Percentiles rank a stretch among this genome's conserved stretches.
These are phyloP conservation scores for Molossus alvarezi DNA, from an alignment of 2,797 vertebrate species.

Conservation along the genomic window DNA sequence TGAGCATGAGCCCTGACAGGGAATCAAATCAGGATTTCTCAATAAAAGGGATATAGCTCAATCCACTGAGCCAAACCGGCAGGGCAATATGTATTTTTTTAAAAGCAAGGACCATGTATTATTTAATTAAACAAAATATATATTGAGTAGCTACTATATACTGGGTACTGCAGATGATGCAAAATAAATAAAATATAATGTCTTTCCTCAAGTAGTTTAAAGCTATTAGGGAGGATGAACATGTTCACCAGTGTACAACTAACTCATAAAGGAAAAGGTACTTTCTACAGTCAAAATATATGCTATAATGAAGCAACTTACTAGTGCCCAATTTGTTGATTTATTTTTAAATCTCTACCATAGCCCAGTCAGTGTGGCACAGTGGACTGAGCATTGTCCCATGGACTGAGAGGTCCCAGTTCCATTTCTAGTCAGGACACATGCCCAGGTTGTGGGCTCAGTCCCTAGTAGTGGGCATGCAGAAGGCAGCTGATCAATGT, in stretches of 20 bases:
- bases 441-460: too few species aligned
- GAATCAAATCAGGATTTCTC: too few species aligned
- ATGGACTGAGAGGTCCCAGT: too few species aligned
- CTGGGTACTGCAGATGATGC: not conserved
- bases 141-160: not conserved
- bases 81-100: too few species aligned
- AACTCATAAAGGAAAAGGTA: not conserved
- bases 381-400: too few species aligned
- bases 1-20: too few species aligned
- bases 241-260: not conserved
- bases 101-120: not conserved
- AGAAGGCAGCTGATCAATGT: too few species aligned
- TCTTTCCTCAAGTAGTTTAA: not conserved
- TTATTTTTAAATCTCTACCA: not conserved
- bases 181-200: conserved; percentile 20
- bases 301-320: not conserved
- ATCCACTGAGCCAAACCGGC: too few species aligned
- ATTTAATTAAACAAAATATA: conserved; percentile 18
- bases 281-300: conserved; percentile 12
- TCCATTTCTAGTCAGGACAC: too few species aligned
- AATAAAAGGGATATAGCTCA: too few species aligned
- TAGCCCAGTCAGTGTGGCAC: too few species aligned
- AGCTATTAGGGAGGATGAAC: not conserved
- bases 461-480: too few species aligned
- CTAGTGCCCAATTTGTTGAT: not conserved